phyloP scores from a whole-genome alignment of 2,113 vertebrate species.

The Gila orcuttii region DNA sequence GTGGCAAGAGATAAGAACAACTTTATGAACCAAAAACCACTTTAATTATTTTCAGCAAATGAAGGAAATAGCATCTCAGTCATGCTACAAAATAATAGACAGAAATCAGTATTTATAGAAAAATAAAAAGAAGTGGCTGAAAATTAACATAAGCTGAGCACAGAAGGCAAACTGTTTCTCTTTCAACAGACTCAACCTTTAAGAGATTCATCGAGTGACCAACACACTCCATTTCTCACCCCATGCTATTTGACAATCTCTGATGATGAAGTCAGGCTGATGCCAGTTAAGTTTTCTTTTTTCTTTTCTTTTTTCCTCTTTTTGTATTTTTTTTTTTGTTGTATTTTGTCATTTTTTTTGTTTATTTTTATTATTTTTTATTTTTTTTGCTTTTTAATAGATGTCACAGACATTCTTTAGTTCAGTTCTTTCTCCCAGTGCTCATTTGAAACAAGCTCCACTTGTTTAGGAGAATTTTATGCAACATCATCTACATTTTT shows the following conservation, averaged over 20 bases:
- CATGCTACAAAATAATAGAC: conserved; percentile 79
- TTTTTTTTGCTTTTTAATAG: conserved; percentile 42
- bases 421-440: conserved; percentile 49
- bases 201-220: conserved; percentile 69
- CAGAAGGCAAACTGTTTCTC: conserved; percentile 74
- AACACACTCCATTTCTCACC: conserved; percentile 47
- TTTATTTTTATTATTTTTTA: background rate
- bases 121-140: conserved; percentile 68
- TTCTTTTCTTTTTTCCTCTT: conserved; percentile 3
- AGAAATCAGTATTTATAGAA: conserved; percentile 65
- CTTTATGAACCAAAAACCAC: conserved; percentile 63
- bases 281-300: conserved; percentile 53
- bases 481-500: conserved; percentile 58
- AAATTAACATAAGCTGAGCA: conserved; percentile 74
- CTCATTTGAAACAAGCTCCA: conserved; percentile 69
- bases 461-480: conserved; percentile 67
- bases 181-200: conserved; percentile 63
- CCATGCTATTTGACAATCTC: conserved; percentile 50
- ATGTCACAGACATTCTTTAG: conserved; percentile 58
- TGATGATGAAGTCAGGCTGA: conserved; percentile 57
- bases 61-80: conserved; percentile 74
- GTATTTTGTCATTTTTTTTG: conserved; percentile 10
- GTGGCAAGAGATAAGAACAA: conserved; percentile 76
- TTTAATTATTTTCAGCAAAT: conserved; percentile 73
- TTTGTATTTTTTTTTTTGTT: background rate